Evolutionary conservation across 2,113 vertebrate species (phyloP).

Genomic region (Cranoglanis bouderius): DNA sequence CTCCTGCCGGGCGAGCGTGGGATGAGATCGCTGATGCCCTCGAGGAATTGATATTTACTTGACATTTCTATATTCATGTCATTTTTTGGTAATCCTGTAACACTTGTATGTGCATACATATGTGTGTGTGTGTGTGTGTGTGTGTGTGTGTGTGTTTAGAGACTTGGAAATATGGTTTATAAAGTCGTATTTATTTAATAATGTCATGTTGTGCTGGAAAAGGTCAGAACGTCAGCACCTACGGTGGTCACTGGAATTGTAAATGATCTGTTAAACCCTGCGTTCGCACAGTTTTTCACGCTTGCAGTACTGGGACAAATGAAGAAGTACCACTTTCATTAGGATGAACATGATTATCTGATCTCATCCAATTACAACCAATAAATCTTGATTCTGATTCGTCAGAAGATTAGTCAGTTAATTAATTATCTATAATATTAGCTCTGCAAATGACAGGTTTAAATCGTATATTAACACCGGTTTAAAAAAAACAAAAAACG

Average conservation of each 20-base stretch:
- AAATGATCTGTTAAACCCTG: background rate
- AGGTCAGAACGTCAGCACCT: background rate
- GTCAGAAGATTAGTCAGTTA: background rate
- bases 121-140: background rate
- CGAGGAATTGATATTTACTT: conserved; percentile 29
- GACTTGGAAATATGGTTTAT: background rate
- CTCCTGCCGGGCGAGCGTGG: background rate
- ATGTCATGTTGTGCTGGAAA: background rate
- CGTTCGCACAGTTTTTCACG: background rate
- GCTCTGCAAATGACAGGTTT: background rate
- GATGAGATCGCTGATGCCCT: conserved; percentile 14
- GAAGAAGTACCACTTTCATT: background rate
- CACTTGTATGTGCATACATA: too few species aligned
- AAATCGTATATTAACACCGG: background rate
- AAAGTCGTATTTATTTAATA: conserved; percentile 1
- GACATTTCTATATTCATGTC: conserved; percentile 23
- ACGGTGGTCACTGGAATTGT: background rate
- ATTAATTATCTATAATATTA: background rate
- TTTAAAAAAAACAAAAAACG: background rate
- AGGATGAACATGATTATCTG: background rate
- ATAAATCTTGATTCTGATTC: background rate
- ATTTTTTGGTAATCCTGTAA: conserved; percentile 4
- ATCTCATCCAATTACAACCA: background rate
- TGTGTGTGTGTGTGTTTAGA: background rate
- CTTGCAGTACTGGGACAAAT: background rate